Percentiles rank a stretch among this genome's conserved stretches.
phyloP scores from a whole-genome alignment of 2,888 invertebrate species.

The Agonopterix arenella region DNA sequence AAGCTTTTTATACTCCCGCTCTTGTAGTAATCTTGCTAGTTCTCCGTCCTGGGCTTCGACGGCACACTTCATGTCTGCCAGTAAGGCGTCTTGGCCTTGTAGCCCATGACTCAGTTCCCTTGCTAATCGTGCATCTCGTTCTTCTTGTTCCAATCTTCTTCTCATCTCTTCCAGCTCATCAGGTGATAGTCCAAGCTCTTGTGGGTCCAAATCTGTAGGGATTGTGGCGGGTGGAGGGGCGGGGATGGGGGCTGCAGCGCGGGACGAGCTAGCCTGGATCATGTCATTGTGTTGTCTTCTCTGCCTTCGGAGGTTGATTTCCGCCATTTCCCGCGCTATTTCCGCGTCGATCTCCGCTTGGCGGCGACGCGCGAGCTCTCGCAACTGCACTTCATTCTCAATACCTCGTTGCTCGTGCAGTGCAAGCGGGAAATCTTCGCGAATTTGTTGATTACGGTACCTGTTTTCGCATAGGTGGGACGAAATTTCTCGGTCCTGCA shows the following conservation, averaged over 20 bases:
- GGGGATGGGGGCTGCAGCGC: conserved; percentile 30
- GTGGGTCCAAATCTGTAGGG: conserved; percentile 38
- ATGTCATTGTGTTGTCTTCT: conserved; percentile 44
- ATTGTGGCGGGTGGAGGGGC: conserved; percentile 16
- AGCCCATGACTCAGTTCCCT: conserved; percentile 54
- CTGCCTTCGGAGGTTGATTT: conserved; percentile 62
- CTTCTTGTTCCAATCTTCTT: conserved; percentile 59
- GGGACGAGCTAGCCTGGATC: conserved; percentile 50
- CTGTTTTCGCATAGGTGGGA: conserved; percentile 68
- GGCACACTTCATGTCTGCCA: conserved; percentile 67
- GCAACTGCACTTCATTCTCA: conserved; percentile 53
- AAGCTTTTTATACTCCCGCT: conserved; percentile 65
- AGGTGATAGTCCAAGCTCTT: conserved; percentile 58
- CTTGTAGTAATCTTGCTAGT: conserved; percentile 59
- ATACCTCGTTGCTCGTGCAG: conserved; percentile 59
- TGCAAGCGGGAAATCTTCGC: conserved; percentile 69
- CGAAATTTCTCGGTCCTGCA: conserved; percentile 70
- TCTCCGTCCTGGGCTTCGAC: conserved; percentile 71
- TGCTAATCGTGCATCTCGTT: conserved; percentile 58
- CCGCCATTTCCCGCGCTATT: conserved; percentile 66
- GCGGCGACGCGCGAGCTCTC: conserved; percentile 51
- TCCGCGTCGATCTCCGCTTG: conserved; percentile 69
- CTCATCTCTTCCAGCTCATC: conserved; percentile 59
- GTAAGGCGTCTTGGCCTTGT: conserved; percentile 50
- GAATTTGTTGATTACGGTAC: conserved; percentile 66